Conservation (phyloP, 1,140 invertebrate species). For the Lucilia cuprina region DNA sequence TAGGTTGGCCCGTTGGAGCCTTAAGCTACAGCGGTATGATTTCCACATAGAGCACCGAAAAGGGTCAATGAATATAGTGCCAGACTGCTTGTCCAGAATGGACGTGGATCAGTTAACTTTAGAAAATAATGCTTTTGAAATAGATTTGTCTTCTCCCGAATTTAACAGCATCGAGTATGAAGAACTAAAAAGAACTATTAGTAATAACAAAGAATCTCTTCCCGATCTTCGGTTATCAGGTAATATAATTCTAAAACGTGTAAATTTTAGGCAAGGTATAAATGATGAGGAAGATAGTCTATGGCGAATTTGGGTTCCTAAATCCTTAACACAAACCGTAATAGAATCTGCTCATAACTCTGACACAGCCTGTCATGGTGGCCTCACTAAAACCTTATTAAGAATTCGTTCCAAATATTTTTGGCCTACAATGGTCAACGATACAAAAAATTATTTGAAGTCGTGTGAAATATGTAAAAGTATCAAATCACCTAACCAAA, state of each 20-base stretch:
- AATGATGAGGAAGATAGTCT: neutral
- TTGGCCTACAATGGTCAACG: neutral
- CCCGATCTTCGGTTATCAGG: neutral
- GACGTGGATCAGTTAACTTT: neutral
- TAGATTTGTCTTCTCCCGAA: neutral
- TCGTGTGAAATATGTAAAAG: neutral
- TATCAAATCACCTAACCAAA: conserved; percentile 3
- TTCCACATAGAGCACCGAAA: conserved; percentile 59
- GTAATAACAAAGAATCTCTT: neutral
- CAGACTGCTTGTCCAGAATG: conserved; percentile 54
- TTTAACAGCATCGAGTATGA: neutral
- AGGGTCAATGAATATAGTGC: conserved; percentile 53
- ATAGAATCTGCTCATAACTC: neutral
- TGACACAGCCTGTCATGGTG: neutral
- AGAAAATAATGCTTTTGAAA: neutral
- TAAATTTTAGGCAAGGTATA: neutral
- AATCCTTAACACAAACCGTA: neutral
- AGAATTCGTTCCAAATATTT: neutral
- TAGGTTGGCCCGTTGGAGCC: conserved; percentile 50
- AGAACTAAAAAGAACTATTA: neutral
- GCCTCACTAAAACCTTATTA: neutral
- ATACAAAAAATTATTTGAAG: neutral
- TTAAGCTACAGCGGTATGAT: conserved; percentile 45
- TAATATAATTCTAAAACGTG: neutral
- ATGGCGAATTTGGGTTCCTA: conserved; percentile 13